A percentile compares a stretch with the other conserved stretches of the same genome.
phyloP scores from a whole-genome alignment of 2,888 invertebrate species.

The Netelia virgata region DNA sequence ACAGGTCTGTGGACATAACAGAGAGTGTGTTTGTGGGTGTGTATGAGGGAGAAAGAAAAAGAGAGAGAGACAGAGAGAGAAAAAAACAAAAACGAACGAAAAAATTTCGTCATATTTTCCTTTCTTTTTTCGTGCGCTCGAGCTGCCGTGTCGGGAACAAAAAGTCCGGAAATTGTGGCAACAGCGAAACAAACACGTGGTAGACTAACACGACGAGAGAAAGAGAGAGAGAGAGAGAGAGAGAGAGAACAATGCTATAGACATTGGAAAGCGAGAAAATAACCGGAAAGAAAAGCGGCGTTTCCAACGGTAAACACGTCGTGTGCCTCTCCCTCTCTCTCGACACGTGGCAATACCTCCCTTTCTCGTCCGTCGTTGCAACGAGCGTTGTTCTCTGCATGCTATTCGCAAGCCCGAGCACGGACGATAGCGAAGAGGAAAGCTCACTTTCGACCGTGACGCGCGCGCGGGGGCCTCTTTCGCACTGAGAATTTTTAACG shows the following conservation, averaged over 20 bases:
- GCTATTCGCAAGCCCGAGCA: conserved; percentile 63
- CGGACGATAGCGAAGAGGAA: conserved; percentile 58
- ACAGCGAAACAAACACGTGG: conserved; percentile 59
- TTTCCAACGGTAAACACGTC: conserved; percentile 68
- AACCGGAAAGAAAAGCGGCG: conserved; percentile 69
- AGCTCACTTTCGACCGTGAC: conserved; percentile 66
- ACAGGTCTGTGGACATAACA: no score
- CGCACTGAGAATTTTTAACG: conserved; percentile 61
- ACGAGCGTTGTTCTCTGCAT: conserved; percentile 50
- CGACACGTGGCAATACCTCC: conserved; percentile 68
- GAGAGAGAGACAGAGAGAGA: neutral
- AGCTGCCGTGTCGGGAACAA: conserved; percentile 32
- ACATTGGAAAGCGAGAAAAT: conserved; percentile 49
- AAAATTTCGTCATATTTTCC: conserved; percentile 42
- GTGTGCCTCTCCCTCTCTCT: conserved; percentile 51
- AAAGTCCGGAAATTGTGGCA: conserved; percentile 53
- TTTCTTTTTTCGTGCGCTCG: conserved; percentile 33
- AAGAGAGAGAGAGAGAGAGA: conserved; percentile 15
- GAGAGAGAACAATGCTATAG: conserved; percentile 16
- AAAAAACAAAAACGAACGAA: conserved; percentile 6
- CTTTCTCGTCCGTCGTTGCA: conserved; percentile 56
- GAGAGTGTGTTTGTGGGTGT: no score
- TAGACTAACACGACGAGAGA: conserved; percentile 23
- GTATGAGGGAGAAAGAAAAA: neutral
- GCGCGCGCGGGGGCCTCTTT: conserved; percentile 16